A percentile compares a stretch with the other conserved stretches of the same genome.
These are phyloP conservation scores for Acomys russatus DNA, from an alignment of 2,797 vertebrate species.

Conservation along the genomic window DNA sequence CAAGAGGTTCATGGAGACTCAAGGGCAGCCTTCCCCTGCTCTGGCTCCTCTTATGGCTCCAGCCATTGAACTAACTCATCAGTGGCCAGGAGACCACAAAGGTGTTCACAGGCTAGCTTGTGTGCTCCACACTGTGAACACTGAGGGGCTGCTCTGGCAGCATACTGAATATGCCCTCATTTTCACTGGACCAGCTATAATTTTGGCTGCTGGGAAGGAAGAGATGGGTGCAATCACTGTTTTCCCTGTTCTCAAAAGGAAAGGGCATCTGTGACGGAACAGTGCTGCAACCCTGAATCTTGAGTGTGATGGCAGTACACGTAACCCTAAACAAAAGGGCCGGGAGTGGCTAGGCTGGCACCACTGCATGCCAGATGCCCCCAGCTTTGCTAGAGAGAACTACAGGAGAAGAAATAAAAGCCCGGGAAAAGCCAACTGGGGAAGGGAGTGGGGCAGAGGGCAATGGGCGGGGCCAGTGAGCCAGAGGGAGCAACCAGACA, in stretches of 20 bases:
- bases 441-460: not conserved
- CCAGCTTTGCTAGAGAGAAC: not conserved
- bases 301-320: not conserved
- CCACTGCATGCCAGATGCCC: accelerated
- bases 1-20: not conserved
- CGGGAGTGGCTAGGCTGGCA: not conserved
- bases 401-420: constrained; percentile 72
- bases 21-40: not conserved
- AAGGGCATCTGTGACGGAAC: not conserved
- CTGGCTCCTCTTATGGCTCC: not conserved
- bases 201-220: not conserved
- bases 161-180: not conserved
- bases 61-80: not conserved
- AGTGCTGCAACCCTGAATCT: not conserved
- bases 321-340: not conserved
- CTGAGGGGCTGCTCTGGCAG: accelerated
- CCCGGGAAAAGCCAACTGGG: not conserved
- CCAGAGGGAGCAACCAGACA: constrained; percentile 55
- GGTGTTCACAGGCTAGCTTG: not conserved
- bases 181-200: not conserved
- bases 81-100: not conserved
- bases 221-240: not conserved
- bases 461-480: constrained; percentile 12
- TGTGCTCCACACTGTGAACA: not conserved
- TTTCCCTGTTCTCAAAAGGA: not conserved